Conservation (phyloP, 53 echinoderm and acorn worm genomes). For the Patiria pectinifera region DNA sequence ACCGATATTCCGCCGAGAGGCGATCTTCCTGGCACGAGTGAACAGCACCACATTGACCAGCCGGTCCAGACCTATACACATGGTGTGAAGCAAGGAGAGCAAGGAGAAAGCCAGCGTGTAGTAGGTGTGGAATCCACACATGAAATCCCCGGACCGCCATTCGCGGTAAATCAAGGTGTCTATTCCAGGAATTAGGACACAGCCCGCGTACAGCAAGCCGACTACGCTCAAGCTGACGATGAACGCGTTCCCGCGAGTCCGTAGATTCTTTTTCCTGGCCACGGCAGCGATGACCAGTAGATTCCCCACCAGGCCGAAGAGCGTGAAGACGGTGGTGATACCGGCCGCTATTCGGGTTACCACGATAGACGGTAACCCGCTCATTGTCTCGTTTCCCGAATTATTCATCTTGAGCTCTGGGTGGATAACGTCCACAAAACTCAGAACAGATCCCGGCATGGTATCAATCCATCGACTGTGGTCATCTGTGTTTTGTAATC, state of each 20-base stretch:
- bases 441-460: background rate
- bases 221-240: slow-evolving; percentile 61
- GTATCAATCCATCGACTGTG: background rate
- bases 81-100: slow-evolving; percentile 54
- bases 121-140: slow-evolving; percentile 50
- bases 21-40: slow-evolving; percentile 21
- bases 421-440: slow-evolving; percentile 22
- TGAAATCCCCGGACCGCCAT: slow-evolving; percentile 45
- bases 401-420: slow-evolving; percentile 2
- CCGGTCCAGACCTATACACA: slow-evolving; percentile 61
- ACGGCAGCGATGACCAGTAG: slow-evolving; percentile 56
- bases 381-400: slow-evolving; percentile 18
- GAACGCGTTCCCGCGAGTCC: slow-evolving; percentile 56
- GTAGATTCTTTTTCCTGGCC: slow-evolving; percentile 42
- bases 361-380: slow-evolving; percentile 14
- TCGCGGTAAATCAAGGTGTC: slow-evolving; percentile 33
- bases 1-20: slow-evolving; percentile 33
- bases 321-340: slow-evolving; percentile 33
- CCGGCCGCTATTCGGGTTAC: slow-evolving; percentile 44
- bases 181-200: slow-evolving; percentile 35
- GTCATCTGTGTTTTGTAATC: background rate
- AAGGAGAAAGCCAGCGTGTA: slow-evolving; percentile 47
- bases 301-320: slow-evolving; percentile 54
- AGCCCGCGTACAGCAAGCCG: slow-evolving; percentile 36
- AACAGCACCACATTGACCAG: slow-evolving; percentile 54